A percentile compares a stretch with the other conserved stretches of the same genome.
Conservation (phyloP, 2,888 invertebrate species). For the Cantharis lateralis region DNA sequence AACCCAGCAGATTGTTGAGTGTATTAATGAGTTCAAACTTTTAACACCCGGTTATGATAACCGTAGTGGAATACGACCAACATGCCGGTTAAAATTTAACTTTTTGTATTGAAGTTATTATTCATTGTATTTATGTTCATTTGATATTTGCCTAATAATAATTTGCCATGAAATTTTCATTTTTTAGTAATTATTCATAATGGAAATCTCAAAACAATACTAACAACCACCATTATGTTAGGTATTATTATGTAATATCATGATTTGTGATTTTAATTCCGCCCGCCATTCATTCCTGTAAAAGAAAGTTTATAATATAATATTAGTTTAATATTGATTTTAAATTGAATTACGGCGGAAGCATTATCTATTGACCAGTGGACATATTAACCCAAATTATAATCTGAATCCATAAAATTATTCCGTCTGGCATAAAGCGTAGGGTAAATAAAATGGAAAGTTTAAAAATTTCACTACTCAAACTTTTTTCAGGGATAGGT, state of each 20-base stretch:
- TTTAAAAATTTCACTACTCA: neutral
- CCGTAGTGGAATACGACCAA: too few species aligned
- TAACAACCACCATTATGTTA: neutral
- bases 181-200: neutral
- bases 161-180: neutral
- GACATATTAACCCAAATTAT: neutral
- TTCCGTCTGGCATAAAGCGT: neutral
- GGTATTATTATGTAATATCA: too few species aligned
- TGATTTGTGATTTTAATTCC: conserved; percentile 2
- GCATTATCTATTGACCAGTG: conserved; percentile 5
- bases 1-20: too few species aligned
- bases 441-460: neutral
- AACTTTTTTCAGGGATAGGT: neutral
- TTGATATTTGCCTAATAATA: too few species aligned
- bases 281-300: neutral
- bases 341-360: conserved; percentile 18
- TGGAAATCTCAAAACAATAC: neutral
- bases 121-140: too few species aligned
- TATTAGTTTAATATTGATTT: conserved; percentile 8
- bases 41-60: too few species aligned
- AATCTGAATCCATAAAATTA: neutral
- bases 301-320: neutral
- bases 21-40: too few species aligned
- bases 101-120: too few species aligned
- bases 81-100: too few species aligned